These are phyloP conservation scores for Psilopsiagon aurifrons DNA, from an alignment of 2,113 vertebrate species.

Conservation along the genomic window DNA sequence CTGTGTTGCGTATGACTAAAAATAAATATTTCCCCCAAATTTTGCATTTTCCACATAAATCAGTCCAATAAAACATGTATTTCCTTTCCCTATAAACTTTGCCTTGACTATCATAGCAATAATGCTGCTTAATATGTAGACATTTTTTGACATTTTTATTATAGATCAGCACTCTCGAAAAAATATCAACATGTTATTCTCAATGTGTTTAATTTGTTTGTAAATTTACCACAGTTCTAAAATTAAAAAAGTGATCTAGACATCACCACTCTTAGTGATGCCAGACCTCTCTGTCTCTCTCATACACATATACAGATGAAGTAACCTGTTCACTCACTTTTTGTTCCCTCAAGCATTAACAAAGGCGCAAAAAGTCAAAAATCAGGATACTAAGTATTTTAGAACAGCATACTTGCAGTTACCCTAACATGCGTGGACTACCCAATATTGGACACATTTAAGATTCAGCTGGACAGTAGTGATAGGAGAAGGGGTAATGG, in stretches of 20 bases:
- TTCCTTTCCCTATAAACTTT: neutral
- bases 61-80: neutral
- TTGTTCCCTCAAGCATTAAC: neutral
- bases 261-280: slow-evolving; percentile 4
- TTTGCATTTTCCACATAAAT: neutral
- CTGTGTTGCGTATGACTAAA: neutral
- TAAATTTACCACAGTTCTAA: slow-evolving; percentile 53
- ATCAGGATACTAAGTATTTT: neutral
- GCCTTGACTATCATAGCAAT: neutral
- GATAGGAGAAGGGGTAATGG: too few relatives aligned
- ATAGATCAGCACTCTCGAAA: neutral
- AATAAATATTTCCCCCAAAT: neutral
- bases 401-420: neutral
- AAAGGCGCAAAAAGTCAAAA: neutral
- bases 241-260: slow-evolving; percentile 35
- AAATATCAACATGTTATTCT: slow-evolving; percentile 7
- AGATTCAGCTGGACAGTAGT: too few relatives aligned
- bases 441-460: too few relatives aligned
- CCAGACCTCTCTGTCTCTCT: neutral
- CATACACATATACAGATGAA: accelerated
- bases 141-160: neutral
- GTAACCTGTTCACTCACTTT: neutral
- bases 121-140: neutral
- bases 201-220: neutral
- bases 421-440: neutral